phyloP scores from a whole-genome alignment of 2,888 invertebrate species.

The Rotaria magnacalcarata region DNA sequence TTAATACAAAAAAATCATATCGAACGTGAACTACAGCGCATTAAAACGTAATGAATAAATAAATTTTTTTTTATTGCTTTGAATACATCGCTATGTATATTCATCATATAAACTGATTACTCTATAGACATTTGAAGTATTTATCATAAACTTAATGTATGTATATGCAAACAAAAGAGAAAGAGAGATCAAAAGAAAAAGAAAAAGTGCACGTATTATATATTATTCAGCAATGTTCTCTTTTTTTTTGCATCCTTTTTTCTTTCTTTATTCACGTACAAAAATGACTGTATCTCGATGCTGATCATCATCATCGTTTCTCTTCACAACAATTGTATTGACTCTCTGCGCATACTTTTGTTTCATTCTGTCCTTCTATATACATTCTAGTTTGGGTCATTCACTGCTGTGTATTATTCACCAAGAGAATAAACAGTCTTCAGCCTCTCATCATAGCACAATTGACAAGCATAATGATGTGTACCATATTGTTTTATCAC shows the following conservation, averaged over 20 bases:
- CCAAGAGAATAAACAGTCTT: neutral
- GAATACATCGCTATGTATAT: too few relatives aligned
- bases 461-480: slow-evolving; percentile 22
- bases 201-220: neutral
- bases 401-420: slow-evolving; percentile 23
- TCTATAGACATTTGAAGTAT: too few relatives aligned
- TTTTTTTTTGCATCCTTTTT: neutral
- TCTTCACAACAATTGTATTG: neutral
- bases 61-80: too few relatives aligned
- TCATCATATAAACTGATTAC: too few relatives aligned
- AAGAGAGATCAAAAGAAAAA: neutral
- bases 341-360: slow-evolving; percentile 1
- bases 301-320: slow-evolving; percentile 26
- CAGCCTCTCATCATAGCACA: neutral
- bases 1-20: neutral
- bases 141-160: too few relatives aligned
- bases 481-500: neutral
- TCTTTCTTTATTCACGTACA: neutral
- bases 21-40: neutral
- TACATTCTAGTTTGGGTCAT: slow-evolving; percentile 1
- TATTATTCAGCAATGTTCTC: neutral
- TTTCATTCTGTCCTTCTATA: slow-evolving; percentile 10
- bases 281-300: slow-evolving; percentile 6
- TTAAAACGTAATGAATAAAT: neutral
- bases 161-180: too few relatives aligned